These are phyloP conservation scores for Rhinophrynus dorsalis DNA, from an alignment of 2,797 vertebrate species.

Conservation along the genomic window DNA sequence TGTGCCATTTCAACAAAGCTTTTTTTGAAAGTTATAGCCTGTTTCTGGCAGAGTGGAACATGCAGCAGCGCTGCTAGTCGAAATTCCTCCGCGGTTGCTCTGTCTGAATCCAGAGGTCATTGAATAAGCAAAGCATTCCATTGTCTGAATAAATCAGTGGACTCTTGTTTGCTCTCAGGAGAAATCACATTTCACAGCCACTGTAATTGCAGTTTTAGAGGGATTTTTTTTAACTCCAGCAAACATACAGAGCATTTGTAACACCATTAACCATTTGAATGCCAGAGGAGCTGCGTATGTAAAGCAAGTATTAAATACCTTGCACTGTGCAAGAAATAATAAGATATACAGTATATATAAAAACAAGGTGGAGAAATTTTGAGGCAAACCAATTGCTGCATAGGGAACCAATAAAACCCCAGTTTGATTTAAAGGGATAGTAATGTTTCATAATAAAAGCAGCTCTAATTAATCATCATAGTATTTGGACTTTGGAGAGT, in stretches of 20 bases:
- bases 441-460: no score
- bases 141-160: constrained; percentile 46
- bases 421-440: no score
- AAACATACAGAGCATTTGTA: not conserved
- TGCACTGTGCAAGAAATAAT: no score
- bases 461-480: no score
- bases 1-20: constrained; percentile 22
- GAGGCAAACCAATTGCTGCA: no score
- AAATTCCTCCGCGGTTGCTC: constrained; percentile 45
- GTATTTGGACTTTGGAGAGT: no score
- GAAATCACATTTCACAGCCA: constrained; percentile 22
- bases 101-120: constrained; percentile 33
- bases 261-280: not conserved
- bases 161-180: constrained; percentile 37
- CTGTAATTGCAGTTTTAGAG: not conserved
- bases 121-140: constrained; percentile 48
- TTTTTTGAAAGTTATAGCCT: constrained; percentile 31
- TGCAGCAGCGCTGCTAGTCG: constrained; percentile 16
- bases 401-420: no score
- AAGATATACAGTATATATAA: no score
- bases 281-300: no score
- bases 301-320: no score
- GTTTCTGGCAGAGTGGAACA: constrained; percentile 32
- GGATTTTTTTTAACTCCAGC: not conserved
- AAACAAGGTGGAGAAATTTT: no score